Base-by-base conservation (phyloP, 2,113 vertebrate genomes). In the Lophochroa leadbeateri region DNA sequence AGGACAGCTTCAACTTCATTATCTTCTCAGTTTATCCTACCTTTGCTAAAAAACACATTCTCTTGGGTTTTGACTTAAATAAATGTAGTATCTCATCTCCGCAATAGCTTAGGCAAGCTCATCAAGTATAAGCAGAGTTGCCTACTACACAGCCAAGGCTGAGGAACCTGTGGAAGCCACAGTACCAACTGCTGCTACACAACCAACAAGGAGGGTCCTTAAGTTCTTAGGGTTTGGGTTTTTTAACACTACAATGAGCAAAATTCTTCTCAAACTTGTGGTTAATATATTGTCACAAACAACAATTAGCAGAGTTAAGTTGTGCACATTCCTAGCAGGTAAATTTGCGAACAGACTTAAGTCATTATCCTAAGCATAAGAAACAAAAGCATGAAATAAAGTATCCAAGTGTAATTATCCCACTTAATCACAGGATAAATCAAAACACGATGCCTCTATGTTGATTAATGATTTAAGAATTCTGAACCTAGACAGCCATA, bases 401-500 rank as follows among this genome's bases (percentile, higher is more conserved):
- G 44, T 31, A 43, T 44, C 57, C 39, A 69, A 4, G 2, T 49
- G 61, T 17, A 76, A 91, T 69, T 49, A 84, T 5, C 65, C 69
- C 52, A 55, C 29, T 43, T 90, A 93, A 35, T 37, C 46, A 82
- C 11, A 64, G 13, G 5, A 55, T 20, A 68, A 75, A 88, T 63
- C 60, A 88, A 83, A 94, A 71, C 7, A 82, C 1, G 57, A 65
- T 61, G 43, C 92, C 90, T 71, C 3, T 17, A 55, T 2, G n/a
- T 64, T 35, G 43, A 53, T 89, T 64, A 90, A 74, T 2, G 12
- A 46, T 93, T 93, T 69, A 94, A 91, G 74, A 84, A 92, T 31
- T 82, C 81, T 61, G 81, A 85, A 68, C 91, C 96, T 95, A 10
- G 72, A 82, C 2, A 89, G 77, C 77, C 95, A 3, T 93, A 69